Evolutionary conservation across 1,140 invertebrate genomes (phyloP).

Genomic region (Aporrectodea caliginosa): DNA sequence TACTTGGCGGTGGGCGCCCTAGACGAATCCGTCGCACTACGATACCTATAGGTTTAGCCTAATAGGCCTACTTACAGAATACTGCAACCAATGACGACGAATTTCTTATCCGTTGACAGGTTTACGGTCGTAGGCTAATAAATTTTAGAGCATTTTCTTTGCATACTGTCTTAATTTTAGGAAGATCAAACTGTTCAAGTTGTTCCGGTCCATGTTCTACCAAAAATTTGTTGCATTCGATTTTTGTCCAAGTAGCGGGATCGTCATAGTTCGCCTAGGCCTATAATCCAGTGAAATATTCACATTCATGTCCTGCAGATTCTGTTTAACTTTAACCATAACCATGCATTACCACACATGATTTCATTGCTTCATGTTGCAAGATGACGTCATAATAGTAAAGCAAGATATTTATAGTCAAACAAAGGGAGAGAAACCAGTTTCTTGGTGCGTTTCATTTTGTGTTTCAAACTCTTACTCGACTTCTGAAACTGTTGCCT

Average conservation of each 20-base stretch:
- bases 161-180: conserved; percentile 12
- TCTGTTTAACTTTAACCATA: conserved; percentile 6
- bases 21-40: too few species aligned
- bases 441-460: conserved; percentile 10
- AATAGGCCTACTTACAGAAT: conserved; percentile 20
- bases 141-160: conserved; percentile 9
- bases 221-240: conserved; percentile 8
- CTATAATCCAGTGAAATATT: conserved; percentile 12
- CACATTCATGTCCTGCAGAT: background rate
- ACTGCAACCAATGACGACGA: conserved; percentile 11
- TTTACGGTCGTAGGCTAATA: conserved; percentile 1
- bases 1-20: too few species aligned
- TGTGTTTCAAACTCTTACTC: conserved; percentile 12
- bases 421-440: too few species aligned
- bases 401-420: too few species aligned
- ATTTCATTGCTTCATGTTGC: too few species aligned
- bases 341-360: background rate
- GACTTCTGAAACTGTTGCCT: background rate
- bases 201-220: conserved; percentile 13
- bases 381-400: too few species aligned
- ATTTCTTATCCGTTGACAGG: conserved; percentile 16
- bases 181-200: conserved; percentile 11
- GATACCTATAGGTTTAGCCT: too few species aligned
- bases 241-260: background rate
- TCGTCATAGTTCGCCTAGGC: too few species aligned